Percentiles rank a stretch among this genome's conserved stretches.
These are phyloP conservation scores for Dryobota labecula DNA, from an alignment of 2,888 invertebrate genomes.

Conservation along the genomic window DNA sequence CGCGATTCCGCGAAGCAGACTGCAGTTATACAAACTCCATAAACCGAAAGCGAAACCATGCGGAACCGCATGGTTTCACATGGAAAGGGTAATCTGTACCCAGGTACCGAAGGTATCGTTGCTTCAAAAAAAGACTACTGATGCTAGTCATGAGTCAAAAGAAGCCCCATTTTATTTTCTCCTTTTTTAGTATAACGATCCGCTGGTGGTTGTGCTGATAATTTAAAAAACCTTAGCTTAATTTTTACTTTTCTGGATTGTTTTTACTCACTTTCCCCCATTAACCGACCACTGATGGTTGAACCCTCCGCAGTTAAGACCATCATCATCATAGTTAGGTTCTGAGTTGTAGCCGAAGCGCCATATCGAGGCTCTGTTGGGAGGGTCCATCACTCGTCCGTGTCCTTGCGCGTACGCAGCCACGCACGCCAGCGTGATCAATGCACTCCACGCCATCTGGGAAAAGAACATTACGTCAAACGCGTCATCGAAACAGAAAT, in stretches of 20 bases:
- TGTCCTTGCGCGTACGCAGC: conserved; percentile 87
- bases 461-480: conserved; percentile 9
- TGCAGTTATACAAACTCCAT: background rate
- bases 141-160: background rate
- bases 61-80: background rate
- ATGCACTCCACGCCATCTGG: conserved; percentile 74
- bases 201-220: background rate
- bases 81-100: background rate
- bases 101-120: background rate
- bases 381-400: conserved; percentile 94
- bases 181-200: background rate
- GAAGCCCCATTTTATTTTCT: background rate
- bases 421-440: conserved; percentile 66
- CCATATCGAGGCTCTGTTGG: conserved; percentile 95
- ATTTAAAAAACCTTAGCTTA: background rate
- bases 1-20: background rate
- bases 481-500: background rate
- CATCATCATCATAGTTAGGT: conserved; percentile 96
- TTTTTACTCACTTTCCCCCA: conserved; percentile 91
- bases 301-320: conserved; percentile 95
- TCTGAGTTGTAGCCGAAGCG: conserved; percentile 94
- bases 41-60: background rate
- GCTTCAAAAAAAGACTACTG: background rate
- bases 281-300: conserved; percentile 94
- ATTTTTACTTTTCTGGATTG: no score